Evolutionary conservation across 1,140 invertebrate genomes (phyloP), one percentile per base, ranked within the genome.

Genomic region (Nasonia longicornis): DNA sequence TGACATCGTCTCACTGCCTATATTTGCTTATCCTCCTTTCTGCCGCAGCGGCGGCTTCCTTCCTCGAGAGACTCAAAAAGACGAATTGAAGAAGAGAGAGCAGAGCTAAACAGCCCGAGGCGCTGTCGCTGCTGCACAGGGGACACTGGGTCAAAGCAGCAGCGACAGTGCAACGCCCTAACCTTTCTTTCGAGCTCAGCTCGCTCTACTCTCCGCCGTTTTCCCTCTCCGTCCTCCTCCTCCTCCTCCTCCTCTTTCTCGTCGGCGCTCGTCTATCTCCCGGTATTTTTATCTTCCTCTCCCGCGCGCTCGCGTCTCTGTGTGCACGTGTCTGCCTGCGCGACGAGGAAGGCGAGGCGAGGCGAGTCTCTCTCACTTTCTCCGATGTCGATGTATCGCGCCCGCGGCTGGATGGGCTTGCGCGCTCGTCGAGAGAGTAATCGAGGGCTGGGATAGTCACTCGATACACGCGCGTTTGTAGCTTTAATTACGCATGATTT

Each of bases 141-240:
- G 83, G 81, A 87, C 84, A 88, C 84, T 88, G 84, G 87, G 87
- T 88, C 87, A 88, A 77, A 87, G 80, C 80, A 75, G 86, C 52
- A n/a, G 20, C 71, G 63, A 22, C 84, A 84, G 87, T 88, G 87
- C 87, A 88, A 88, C 86, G 87, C 85, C 87, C 86, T 87, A 85
- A 85, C 85, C 79, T 86, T 70, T 83, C 72, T 84, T 79, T 70
- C 38, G 29, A 35, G 8, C 77, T 82, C 48, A 26, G 26, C 52
- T 83, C 76, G 63, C 83, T 75, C 71, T 52, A 26, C 74, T 38
- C 52, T 58, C 52, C 12, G 2, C 45, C 75, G 45, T 38, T 76
- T 29, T 82, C 52, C 38, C n/a, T 71, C 52, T 75, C 48, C 31
- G 20, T n/a, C 74, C 20, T 35, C 29, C 16, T 26, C n/a, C 77